Base-by-base conservation (phyloP, 2,797 vertebrate genomes). In the Anguilla pacifica region DNA sequence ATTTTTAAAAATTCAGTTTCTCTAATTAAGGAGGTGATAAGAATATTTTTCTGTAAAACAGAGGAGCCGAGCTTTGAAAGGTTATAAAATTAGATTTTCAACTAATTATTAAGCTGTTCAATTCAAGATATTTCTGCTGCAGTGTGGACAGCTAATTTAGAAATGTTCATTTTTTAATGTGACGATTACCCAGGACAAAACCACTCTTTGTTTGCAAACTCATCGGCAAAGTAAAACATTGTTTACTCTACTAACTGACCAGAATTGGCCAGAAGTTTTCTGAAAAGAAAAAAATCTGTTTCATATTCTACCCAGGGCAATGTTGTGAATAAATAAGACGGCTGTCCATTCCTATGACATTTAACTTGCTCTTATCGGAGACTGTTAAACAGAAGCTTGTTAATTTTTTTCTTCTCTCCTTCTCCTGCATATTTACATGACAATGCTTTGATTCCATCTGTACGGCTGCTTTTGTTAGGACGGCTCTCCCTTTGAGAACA, bases 21-120 rank as follows among this genome's bases (percentile, higher is more conserved):
- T 90, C 84, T 93, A 92, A 95, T 92, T 90, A 92, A 91, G 87
- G 91, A 81, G 89, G 59, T 88, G 88, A 31, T 43, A 46, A 6
- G 1, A 39, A 39, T 7, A 22, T 49, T 7, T 81, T 25, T 49
- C 19, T 46, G 0, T 22, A 79, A 19, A 39, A 81, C 77, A 22
- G 43, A 81, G 43, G 43, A 46, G 31, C 13, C 13, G 15, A 5
- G 19, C 39, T 0, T 43, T 81, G 77, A 43, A 81, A 46, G 4
- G 15, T 19, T 46, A 81, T 28, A 81, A 22, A 6, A 22, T 46
- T 39, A 77, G 11, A 4, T 35, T 17, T 77, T 17, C 13, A 13
- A 77, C 31, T 77, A 77, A 77, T 77, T 39, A 77, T 5, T 72
- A 31, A 72, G 67, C 10, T 28, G 9, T 72, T 72, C 67, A 72